Base-by-base conservation (phyloP, 2,797 vertebrate species). In the Pangasius mekongensis region DNA sequence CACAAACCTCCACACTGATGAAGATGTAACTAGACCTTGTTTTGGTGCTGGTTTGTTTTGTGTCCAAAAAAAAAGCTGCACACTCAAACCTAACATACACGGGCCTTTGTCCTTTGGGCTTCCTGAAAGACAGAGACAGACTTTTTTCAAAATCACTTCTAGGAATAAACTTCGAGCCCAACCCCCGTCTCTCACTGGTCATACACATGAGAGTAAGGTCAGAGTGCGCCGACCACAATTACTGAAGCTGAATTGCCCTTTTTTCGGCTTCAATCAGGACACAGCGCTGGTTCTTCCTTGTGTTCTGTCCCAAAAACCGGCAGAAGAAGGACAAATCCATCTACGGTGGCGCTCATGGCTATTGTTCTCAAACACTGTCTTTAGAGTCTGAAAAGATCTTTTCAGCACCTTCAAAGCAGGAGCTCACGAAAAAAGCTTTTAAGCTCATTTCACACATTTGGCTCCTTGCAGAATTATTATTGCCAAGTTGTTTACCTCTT, bases 141-240 rank as follows among this genome's bases (percentile, higher is more conserved):
- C 47, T 78, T 81, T 60, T 43, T 13, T 22, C 5, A 64, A 10
- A 36, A 87, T 87, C 87, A 87, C 77, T 93, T 89, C 92, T 24
- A 52, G 93, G 89, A 93, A 94, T 88, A 88, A 86, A 93, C 88
- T 87, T 84, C 49, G 64, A 74, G 91, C 89, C 91, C 89, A 91
- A 92, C 93, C 91, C 91, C 87, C 89, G 84, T 87, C 92, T 93
- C 91, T 91, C 86, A 93, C 92, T 94, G 91, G 89, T 90, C 92
- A 86, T 89, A 92, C 90, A 87, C 90, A 90, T 89, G 91, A 39
- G 89, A 93, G 91, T 91, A 93, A 91, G 95, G 96, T 96, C 95
- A 94, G 80, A 92, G 93, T 93, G 94, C 93, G 93, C 92, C 49
- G 90, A 95, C 95, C 95, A 93, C 94, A 95, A 95, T 96, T 95